Base-by-base conservation (phyloP, 2,797 vertebrate genomes). In the Phalloptychus januarius region DNA sequence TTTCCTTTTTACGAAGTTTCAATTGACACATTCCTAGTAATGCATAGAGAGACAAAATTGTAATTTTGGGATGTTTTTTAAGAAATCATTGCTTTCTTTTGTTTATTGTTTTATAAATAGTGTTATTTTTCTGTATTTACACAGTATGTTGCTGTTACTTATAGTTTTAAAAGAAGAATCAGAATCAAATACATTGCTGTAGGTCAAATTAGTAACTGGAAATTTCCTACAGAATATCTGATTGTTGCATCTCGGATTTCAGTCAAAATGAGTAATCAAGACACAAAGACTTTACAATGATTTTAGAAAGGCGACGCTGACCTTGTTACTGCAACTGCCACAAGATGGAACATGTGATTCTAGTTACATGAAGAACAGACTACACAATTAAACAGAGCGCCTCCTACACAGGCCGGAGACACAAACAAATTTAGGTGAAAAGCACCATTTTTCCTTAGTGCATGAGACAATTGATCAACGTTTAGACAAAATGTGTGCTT, bases 191-290 rank as follows among this genome's bases (percentile, higher is more conserved):
- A 65, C 18, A 67, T 36, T 20, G 33, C 2, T 63, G 15, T 31
- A 18, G 23, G 52, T 56, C 52, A n/a, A 11, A 56, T n/a, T 2
- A 11, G 5, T 63, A 36, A 16, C 31, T 63, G 8, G 28, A 63
- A 63, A 63, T 63, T 5, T 63, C 2, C 31, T 20, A 38, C 28
- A 33, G 33, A 33, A 33, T 7, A 31, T 50, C 1, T 50, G 48
- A 3, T 50, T 50, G 48, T 25, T 63, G 13, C 13, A 5, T 28
- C 31, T 31, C 3, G 38, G 5, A 31, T 31, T 40, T 67, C 20
- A 4, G 33, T 65, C 23, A 74, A 74, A 74, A 40, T 65, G 38
- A 65, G 15, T 56, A 75, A 79, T 80, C 36, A 61, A 63, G 36
- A 50, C 61, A 44, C 46, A 63, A 52, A 58, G 40, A 23, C 7